Base-by-base conservation (phyloP, 2,888 invertebrate genomes). In the Dryocosmus kuriphilus region DNA sequence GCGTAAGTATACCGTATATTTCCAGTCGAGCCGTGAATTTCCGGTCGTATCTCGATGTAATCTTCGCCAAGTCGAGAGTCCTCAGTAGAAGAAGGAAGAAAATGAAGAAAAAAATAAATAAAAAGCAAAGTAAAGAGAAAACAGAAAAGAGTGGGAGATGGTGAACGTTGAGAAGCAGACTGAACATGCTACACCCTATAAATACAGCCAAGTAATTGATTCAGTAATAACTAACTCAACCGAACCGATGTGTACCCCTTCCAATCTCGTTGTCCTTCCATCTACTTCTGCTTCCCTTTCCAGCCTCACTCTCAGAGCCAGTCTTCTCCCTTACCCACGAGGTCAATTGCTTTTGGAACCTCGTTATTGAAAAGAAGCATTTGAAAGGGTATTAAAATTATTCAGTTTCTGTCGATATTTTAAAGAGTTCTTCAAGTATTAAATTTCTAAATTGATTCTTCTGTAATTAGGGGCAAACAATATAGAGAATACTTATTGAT, bases 201-300 rank as follows among this genome's bases (percentile, higher is more conserved):
- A 90, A 89, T 89, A 90, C 88, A 85, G 85, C 77, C 86, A 85
- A 87, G 90, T 90, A 90, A 90, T 90, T 90, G 90, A 89, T 90
- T 90, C 90, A 85, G 90, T 90, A 90, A 90, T 90, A 90, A 90
- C 90, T 90, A 91, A 90, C 90, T 90, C 90, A 90, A 83, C 75
- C 79, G 60, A 79, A 62, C 75, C 75, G 78, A 63, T 74, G 38
- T 60, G 75, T 24, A 30, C 74, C 62, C 74, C 79, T 80, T 76
- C 80, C 78, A 77, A 75, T 65, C 78, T 75, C 80, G 32, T 76
- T 76, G 35, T 79, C 80, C 75, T 81, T 81, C 82, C 79, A 83
- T 82, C 82, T 71, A 81, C 75, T 75, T 81, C 81, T 80, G 57
- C 57, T 60, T 60, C 16, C 24, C 57, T 60, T 60, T 27, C 24